Base-by-base conservation (phyloP, 2,113 vertebrate genomes). In the Clarias batrachus region DNA sequence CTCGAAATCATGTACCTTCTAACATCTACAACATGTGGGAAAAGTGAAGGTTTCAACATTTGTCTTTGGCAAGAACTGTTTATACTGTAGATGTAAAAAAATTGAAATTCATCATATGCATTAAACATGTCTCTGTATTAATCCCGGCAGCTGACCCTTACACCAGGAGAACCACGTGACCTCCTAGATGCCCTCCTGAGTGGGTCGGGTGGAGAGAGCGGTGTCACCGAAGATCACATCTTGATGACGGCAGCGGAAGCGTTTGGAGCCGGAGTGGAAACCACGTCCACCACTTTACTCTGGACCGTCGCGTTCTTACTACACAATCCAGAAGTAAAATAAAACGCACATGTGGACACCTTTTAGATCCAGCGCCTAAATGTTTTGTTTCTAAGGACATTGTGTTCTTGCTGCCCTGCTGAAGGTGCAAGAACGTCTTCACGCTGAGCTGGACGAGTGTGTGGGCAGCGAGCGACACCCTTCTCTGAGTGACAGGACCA, bases 151-250 rank as follows among this genome's bases (percentile, higher is more conserved):
- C 89, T 82, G 0, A 90, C 90, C 0, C 86, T 92, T 56, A 90
- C 87, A 3, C 90, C 92, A 0, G 92, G 92, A 0, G 92, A 94
- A 16, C 94, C 94, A 19, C 90, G 93, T 0, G 95, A 96, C 89
- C 94, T 96, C 0, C 91, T 96, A 85, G 95, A 96, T 1, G 95
- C 94, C 27, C 90, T 96, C 85, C 89, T 96, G 8, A 68, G 0
- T 41, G 89, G 73, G 84, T 86, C 83, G 0, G 88, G 59, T 25
- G 87, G 57, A 1, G 90, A 87, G 27, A 87, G 87, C 1, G 87
- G 23, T 27, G 93, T 96, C 48, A 93, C 93, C 0, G 95, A 96
- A 0, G 95, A 96, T 89, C 95, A 96, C 4, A 93, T 95, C 68
- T 87, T 96, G 68, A 96, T 95, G 95, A 96, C 91, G 0, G 94